Base-by-base conservation (phyloP, 2,113 vertebrate species). In the Notothenia rossii region DNA sequence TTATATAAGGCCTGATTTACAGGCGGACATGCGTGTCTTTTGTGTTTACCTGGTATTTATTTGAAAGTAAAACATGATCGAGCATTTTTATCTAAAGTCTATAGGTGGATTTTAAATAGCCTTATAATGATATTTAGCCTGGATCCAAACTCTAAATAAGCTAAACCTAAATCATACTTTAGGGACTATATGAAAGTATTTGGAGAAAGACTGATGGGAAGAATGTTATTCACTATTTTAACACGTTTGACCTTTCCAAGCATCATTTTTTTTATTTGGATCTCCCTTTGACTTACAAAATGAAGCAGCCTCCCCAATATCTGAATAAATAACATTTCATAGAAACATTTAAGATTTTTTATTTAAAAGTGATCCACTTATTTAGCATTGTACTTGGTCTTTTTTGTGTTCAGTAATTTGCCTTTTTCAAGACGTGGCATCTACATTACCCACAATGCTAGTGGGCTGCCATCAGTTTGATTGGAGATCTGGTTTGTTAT, bases 91-190 rank as follows among this genome's bases (percentile, higher is more conserved):
- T 55, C 68, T 70, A 58, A 64, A 45, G 33, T 60, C 62, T 46
- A 18, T 40, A 60, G 36, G 5, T 56, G 61, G 46, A 60, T 77
- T 75, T 60, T 50, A 36, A 56, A 84, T 51, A 36, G 71, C 29
- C 29, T 29, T 4, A 4, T 4, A 29, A 6, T 55, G 78, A 75
- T 75, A 63, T 36, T 59, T 75, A 77, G 36, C 68, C 40, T 40
- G 36, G 15, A 25, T 36, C 2, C 1, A 43, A 25, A 20, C 17
- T 49, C 1, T 64, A 55, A 75, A 70, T 40, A 20, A 0, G 18
- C 22, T 15, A 2, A 59, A 63, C 65, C 40, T 1, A n/a, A 18
- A 46, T 45, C 7, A 40, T 2, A 45, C n/a, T 78, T 75, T 60
- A 61, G 50, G n/a, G 53, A 56, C 10, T 74, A 71, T 74, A 0